Evolutionary conservation across 2,888 invertebrate genomes (phyloP).

Genomic region (Platycnemis pennipes): DNA sequence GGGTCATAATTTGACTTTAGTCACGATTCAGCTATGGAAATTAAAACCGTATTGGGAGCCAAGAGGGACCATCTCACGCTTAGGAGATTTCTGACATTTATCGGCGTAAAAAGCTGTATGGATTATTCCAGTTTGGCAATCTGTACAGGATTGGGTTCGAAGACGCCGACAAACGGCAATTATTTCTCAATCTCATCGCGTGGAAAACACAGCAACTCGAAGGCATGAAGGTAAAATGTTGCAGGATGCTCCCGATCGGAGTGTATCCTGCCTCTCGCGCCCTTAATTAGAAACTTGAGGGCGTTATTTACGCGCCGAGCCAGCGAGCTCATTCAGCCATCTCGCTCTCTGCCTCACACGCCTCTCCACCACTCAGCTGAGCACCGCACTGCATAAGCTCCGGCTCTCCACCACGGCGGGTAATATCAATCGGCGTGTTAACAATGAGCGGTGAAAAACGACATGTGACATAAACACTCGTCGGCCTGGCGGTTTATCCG

Average conservation of each 20-base stretch:
- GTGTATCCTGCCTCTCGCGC: neutral
- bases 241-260: neutral
- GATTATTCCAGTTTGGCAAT: too few relatives aligned
- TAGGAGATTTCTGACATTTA: too few relatives aligned
- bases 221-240: neutral
- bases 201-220: neutral
- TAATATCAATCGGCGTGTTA: neutral
- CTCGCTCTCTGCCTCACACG: neutral
- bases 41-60: too few relatives aligned
- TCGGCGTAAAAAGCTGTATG: too few relatives aligned
- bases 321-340: neutral
- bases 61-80: too few relatives aligned
- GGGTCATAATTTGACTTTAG: too few relatives aligned
- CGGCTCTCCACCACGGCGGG: neutral
- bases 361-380: too few relatives aligned
- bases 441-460: slow-evolving; percentile 43
- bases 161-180: too few relatives aligned
- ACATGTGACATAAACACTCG: neutral
- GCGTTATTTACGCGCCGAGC: neutral
- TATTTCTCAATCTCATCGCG: neutral
- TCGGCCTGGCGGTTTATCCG: neutral
- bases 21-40: too few relatives aligned
- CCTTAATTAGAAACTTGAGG: neutral
- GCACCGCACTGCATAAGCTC: slow-evolving; percentile 24
- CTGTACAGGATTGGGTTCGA: too few relatives aligned